phyloP scores from a whole-genome alignment of 2,888 invertebrate genomes.

The Achlya flavicornis region DNA sequence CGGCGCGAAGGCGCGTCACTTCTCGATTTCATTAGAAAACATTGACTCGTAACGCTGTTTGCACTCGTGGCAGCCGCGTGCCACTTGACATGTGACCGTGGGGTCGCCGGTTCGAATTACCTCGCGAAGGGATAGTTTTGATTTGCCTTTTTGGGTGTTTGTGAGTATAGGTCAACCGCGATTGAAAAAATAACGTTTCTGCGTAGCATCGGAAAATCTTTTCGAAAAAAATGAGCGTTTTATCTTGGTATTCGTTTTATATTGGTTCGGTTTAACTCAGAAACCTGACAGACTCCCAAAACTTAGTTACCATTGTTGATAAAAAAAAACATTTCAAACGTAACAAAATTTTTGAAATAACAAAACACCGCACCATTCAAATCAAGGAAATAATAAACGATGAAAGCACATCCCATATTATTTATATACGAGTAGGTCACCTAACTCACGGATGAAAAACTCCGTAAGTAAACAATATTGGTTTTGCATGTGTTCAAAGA shows the following conservation, averaged over 20 bases:
- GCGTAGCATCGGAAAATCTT: background rate
- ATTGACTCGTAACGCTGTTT: slow-evolving; percentile 44
- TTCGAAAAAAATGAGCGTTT: no score
- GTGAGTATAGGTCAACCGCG: background rate
- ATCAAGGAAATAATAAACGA: no score
- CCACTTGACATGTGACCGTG: slow-evolving; percentile 39
- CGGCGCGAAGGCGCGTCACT: slow-evolving; percentile 30
- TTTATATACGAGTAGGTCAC: background rate
- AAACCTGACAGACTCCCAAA: no score
- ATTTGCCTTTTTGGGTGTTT: slow-evolving; percentile 19
- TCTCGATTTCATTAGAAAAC: slow-evolving; percentile 66
- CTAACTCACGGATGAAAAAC: background rate
- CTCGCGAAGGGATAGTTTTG: slow-evolving; percentile 23
- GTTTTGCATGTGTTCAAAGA: background rate
- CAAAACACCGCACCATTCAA: no score
- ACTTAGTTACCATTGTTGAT: no score
- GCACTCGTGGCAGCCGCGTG: slow-evolving; percentile 59
- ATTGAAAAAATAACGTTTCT: background rate
- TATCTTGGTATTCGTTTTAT: no score
- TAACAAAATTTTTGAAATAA: no score
- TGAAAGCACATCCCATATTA: no score
- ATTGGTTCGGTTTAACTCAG: no score
- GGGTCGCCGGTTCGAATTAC: slow-evolving; percentile 31
- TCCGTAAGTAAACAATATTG: background rate
- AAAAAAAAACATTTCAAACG: no score